These are phyloP conservation scores for Gorsachius magnificus DNA, from an alignment of 2,797 vertebrate species.

Conservation along the genomic window DNA sequence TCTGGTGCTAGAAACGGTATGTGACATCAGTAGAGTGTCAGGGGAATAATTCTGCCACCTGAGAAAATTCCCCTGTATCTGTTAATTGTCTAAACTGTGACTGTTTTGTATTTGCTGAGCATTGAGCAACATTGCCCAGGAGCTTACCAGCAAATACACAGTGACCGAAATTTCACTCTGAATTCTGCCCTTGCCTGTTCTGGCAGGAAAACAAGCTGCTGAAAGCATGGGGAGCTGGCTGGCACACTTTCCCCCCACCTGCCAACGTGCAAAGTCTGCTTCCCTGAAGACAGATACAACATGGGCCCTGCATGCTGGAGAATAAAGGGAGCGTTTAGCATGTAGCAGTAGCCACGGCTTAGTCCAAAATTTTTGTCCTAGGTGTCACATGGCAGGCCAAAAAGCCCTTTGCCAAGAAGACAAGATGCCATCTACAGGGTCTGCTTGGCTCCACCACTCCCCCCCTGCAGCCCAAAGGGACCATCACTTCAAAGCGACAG, in stretches of 20 bases:
- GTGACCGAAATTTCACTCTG: neutral
- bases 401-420: neutral
- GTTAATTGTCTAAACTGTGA: neutral
- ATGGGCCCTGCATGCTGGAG: accelerated
- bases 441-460: neutral
- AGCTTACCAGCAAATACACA: neutral
- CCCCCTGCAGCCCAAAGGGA: neutral
- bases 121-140: neutral
- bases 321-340: neutral
- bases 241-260: neutral
- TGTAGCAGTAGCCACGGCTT: neutral
- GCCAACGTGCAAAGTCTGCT: neutral
- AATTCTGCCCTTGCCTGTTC: neutral
- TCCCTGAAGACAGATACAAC: neutral
- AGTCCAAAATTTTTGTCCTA: neutral
- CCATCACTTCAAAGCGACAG: neutral
- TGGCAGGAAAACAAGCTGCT: neutral
- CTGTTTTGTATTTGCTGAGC: neutral
- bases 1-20: neutral
- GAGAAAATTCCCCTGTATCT: neutral
- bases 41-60: neutral
- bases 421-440: neutral
- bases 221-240: neutral
- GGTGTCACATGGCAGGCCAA: neutral
- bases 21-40: accelerated